A percentile compares a stretch with the other conserved stretches of the same genome.
phyloP scores from a whole-genome alignment of 2,888 invertebrate genomes.

The Acleris holmiana region DNA sequence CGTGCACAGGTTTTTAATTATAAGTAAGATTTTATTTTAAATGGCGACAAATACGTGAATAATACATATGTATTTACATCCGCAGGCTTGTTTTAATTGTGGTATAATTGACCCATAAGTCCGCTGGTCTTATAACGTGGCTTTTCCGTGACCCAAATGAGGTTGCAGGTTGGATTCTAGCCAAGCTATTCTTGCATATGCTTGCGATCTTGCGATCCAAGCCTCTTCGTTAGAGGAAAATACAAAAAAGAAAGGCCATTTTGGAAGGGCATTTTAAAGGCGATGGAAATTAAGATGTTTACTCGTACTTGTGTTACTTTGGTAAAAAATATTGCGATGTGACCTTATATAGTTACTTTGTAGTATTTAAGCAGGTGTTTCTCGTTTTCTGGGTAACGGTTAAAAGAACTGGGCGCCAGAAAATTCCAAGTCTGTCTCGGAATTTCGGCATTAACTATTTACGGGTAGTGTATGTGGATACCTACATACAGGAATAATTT shows the following conservation, averaged over 20 bases:
- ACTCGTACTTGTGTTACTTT: neutral
- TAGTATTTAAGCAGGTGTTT: no score
- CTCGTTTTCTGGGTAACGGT: no score
- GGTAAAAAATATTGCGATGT: no score
- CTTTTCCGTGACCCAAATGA: conserved; percentile 31
- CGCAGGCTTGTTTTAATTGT: neutral
- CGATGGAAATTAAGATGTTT: neutral
- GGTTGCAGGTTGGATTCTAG: conserved; percentile 17
- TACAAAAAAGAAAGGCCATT: neutral
- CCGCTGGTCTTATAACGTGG: conserved; percentile 12
- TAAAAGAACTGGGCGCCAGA: no score
- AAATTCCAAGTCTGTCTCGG: no score
- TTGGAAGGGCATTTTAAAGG: neutral
- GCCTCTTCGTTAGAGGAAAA: neutral
- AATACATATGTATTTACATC: neutral
- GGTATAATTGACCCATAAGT: conserved; percentile 1
- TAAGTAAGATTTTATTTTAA: no score
- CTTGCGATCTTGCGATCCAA: conserved; percentile 21
- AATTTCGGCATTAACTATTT: no score
- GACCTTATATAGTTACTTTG: no score
- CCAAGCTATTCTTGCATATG: conserved; percentile 28
- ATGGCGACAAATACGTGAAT: conserved; percentile 28
- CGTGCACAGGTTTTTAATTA: no score
- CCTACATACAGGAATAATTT: no score
- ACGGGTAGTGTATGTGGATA: no score